Evolutionary conservation across 2,797 vertebrate genomes (phyloP), one percentile per base, ranked within the genome.

Genomic region (Florisuga fusca): DNA sequence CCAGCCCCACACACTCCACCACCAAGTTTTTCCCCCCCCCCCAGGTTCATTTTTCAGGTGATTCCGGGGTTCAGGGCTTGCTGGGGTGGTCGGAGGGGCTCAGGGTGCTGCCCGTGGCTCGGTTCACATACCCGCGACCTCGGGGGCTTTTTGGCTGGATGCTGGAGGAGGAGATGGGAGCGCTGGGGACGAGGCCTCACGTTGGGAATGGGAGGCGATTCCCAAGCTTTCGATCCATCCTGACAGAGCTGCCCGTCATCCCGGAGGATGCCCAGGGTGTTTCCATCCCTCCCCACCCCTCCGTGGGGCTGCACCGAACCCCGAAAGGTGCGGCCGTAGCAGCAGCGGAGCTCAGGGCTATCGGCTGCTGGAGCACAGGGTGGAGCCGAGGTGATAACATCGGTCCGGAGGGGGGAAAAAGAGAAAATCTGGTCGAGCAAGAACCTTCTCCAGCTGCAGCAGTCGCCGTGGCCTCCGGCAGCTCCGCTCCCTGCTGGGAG

Each of bases 371-470:
- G 88, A 75, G 86, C 4, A 1, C 31, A 34, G 93, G 92, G 93
- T 45, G 95, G 95, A 92, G 95, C 46, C 54, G n/a, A 41, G 64
- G 68, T 4, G 64, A 90, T 89, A 77, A 51, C 66, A 93, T 90
- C 57, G 0, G 48, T 66, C 93, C 18, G 1, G 58, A 72, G 87
- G 89, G 64, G 71, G 46, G 66, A 90, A 92, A 81, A 72, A 93
- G 46, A 6, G 87, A 85, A 94, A 93, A 95, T 85, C 94, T 84
- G 66, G 84, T 93, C 11, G 55, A 90, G 62, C 95, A 78, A 95
- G 96, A 93, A 85, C 41, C 7, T 0, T 61, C 79, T 84, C 57
- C 57, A 92, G 78, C 80, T 76, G 80, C 77, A 69, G 79, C 80
- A 74, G 80, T 61, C 14, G 1, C 12, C 1, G 0, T 73, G 59